Conservation (phyloP, 2,888 invertebrate species). For the Abrostola tripartita region DNA sequence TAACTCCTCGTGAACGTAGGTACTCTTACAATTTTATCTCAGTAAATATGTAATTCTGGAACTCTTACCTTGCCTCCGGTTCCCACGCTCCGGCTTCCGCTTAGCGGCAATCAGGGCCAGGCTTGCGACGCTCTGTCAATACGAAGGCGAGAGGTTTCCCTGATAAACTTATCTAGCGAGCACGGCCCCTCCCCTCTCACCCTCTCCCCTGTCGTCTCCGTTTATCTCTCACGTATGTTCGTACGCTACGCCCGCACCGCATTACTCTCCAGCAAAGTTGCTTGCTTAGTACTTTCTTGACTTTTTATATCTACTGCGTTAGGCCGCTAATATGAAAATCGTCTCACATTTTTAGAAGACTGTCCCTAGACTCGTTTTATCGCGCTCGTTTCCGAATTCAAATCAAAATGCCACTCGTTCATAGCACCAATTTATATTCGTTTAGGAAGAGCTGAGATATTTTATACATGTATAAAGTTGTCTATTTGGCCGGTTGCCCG, state of each 20-base stretch:
- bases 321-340: constrained; percentile 55
- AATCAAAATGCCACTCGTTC: constrained; percentile 60
- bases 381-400: constrained; percentile 46
- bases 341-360: constrained; percentile 40
- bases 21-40: constrained; percentile 70
- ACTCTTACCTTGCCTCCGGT: constrained; percentile 76
- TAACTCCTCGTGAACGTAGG: constrained; percentile 33
- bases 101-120: constrained; percentile 85
- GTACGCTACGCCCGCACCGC: constrained; percentile 71
- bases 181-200: constrained; percentile 59
- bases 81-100: constrained; percentile 81
- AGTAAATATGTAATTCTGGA: constrained; percentile 70
- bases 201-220: constrained; percentile 73
- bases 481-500: constrained; percentile 82
- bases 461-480: constrained; percentile 78
- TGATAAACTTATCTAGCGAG: constrained; percentile 86
- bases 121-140: constrained; percentile 87
- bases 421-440: constrained; percentile 71
- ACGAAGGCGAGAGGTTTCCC: constrained; percentile 86
- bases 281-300: constrained; percentile 66
- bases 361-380: constrained; percentile 35
- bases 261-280: constrained; percentile 70
- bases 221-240: constrained; percentile 84
- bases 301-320: constrained; percentile 67
- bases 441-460: constrained; percentile 72